phyloP scores from a whole-genome alignment of 2,797 vertebrate genomes.

The Pyrocephalus nanus region DNA sequence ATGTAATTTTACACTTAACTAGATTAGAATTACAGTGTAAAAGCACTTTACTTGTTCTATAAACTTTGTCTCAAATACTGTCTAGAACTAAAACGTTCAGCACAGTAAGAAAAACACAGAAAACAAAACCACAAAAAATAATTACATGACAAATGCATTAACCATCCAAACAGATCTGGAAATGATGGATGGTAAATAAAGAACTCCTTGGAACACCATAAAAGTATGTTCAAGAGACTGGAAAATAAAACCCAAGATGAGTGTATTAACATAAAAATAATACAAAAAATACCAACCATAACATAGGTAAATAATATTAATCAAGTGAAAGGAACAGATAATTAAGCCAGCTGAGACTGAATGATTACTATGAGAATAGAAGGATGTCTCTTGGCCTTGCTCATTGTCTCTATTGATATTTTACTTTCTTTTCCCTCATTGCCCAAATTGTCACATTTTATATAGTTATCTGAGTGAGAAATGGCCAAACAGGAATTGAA shows the following conservation, averaged over 20 bases:
- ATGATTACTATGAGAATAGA: not conserved
- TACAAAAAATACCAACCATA: not conserved
- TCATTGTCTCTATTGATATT: rapidly evolving
- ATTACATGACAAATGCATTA: not conserved
- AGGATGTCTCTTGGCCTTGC: not conserved
- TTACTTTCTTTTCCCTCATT: not conserved
- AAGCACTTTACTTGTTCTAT: not conserved
- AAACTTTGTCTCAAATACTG: not conserved
- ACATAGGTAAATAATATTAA: not conserved
- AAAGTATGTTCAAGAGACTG: not conserved
- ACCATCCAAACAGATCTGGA: not conserved
- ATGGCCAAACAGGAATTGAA: not conserved
- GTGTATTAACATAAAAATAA: not conserved
- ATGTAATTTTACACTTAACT: conserved; percentile 48
- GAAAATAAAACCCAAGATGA: not conserved
- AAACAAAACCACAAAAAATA: not conserved
- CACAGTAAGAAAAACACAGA: not conserved
- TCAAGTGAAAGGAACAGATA: not conserved
- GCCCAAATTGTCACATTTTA: not conserved
- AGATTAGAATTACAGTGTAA: conserved; percentile 41
- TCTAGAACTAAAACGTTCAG: not conserved
- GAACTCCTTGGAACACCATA: not conserved
- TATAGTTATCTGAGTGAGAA: not conserved
- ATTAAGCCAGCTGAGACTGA: not conserved
- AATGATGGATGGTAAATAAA: not conserved